Evolutionary conservation across 2,797 vertebrate species (phyloP), one percentile per base, ranked within the genome.

Genomic region (Ammospiza maritima): DNA sequence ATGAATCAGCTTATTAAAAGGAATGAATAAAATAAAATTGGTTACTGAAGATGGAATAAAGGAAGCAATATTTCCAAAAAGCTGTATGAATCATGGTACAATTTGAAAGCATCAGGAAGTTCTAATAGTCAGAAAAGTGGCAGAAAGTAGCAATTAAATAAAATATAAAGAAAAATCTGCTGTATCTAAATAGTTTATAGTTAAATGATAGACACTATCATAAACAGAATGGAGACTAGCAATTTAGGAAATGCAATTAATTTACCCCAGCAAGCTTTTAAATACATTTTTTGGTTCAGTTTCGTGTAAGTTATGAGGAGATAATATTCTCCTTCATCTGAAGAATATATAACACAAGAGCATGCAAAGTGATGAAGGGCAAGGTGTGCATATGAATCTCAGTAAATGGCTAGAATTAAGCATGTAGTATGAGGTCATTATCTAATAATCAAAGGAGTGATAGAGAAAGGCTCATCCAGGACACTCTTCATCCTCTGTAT

Each of bases 1-100:
- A 80, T 54, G 64, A 95, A 87, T 80, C 60, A 92, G 18, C 50
- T 85, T 93, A 48, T 87, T 90, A 92, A 94, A 67, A 87, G 13
- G 30, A 85, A 89, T 67, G n/a, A 17, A 58, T 56, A 78, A 71
- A 44, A 40, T 60, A 74, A 58, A 90, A 47, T 3, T 69, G 20
- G 32, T 51, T 69, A 12, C 27, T 76, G 65, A 80, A 76, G 36
- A 69, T n/a, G 9, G 34, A 85, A 71, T 84, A 71, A 67, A 88
- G 25, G n/a, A 88, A 92, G 30, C 2, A 87, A 74, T 75, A 61
- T 50, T 91, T 94, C 30, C 30, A 38, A 69, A 71, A 71, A 45
- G 5, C 30, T 75, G 5, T 22, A 58, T 89, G 77, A 89, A 81
- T 85, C 75, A 69, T 3, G 4, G 51, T 36, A 65, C 4, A 66